Evolutionary conservation across 2,888 invertebrate genomes (phyloP).

Genomic region (Eueremaeus valkanovi): DNA sequence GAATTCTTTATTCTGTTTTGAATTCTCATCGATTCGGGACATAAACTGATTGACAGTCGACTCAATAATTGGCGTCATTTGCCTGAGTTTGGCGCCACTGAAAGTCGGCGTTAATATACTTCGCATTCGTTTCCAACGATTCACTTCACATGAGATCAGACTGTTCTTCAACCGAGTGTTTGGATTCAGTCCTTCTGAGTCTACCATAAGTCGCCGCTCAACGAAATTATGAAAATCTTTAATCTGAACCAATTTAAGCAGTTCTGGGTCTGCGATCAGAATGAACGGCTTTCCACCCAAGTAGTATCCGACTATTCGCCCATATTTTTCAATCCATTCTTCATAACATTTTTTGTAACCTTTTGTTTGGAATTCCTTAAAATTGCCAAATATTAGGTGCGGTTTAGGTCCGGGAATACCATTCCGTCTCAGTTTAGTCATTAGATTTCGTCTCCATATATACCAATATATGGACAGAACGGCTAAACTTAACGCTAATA

Average conservation of each 20-base stretch:
- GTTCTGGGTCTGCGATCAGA: conserved; percentile 43
- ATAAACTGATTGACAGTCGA: conserved; percentile 37
- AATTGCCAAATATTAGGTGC: conserved; percentile 43
- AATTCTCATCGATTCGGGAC: conserved; percentile 31
- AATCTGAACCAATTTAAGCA: conserved; percentile 50
- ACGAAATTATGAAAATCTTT: conserved; percentile 50
- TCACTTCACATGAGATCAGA: conserved; percentile 36
- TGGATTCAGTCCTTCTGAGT: conserved; percentile 45
- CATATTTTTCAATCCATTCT: conserved; percentile 44
- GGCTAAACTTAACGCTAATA: neutral
- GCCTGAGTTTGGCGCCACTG: conserved; percentile 45
- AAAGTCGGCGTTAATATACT: conserved; percentile 46
- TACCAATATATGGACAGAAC: neutral
- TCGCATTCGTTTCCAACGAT: conserved; percentile 47
- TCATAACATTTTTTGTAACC: conserved; percentile 41
- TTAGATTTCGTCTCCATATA: neutral
- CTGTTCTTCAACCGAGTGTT: conserved; percentile 22
- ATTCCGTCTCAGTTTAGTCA: conserved; percentile 31
- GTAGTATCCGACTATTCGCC: conserved; percentile 44
- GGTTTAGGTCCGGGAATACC: conserved; percentile 43
- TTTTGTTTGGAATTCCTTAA: conserved; percentile 36
- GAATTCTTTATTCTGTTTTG: conserved; percentile 40
- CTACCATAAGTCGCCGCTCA: conserved; percentile 47
- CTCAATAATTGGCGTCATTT: conserved; percentile 39
- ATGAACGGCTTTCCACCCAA: conserved; percentile 43